Conservation (phyloP, 2,888 invertebrate species). For the Thalpophila matura region DNA sequence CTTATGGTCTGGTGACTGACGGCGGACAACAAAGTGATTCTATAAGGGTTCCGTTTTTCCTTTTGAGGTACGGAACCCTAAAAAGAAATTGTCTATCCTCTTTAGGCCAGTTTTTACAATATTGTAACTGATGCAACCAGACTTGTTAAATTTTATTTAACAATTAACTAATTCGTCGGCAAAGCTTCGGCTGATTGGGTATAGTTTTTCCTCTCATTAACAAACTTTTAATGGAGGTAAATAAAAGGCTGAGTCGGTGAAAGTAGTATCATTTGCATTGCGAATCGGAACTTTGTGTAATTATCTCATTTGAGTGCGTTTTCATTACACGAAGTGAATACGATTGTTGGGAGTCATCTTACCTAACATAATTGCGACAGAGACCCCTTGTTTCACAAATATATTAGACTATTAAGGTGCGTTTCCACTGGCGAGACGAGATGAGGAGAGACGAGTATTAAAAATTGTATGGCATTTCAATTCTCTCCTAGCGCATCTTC, state of each 20-base stretch:
- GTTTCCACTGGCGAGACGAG: too few species aligned
- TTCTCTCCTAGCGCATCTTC: too few species aligned
- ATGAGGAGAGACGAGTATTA: too few species aligned
- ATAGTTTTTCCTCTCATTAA: conserved; percentile 22
- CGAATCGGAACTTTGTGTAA: conserved; percentile 72
- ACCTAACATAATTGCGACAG: neutral
- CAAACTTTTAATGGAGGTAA: neutral
- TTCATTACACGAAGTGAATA: conserved; percentile 22
- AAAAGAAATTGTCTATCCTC: too few species aligned
- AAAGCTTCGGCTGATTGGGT: conserved; percentile 39
- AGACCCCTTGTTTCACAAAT: neutral
- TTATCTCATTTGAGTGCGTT: conserved; percentile 65
- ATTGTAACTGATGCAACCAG: too few species aligned
- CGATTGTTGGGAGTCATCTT: neutral
- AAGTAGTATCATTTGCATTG: conserved; percentile 65
- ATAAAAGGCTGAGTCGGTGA: conserved; percentile 30
- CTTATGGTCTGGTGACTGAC: too few species aligned
- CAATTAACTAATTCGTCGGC: conserved; percentile 15
- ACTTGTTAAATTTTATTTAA: neutral
- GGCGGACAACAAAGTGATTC: too few species aligned
- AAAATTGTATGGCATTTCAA: too few species aligned
- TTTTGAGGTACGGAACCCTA: too few species aligned
- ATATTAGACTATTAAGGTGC: too few species aligned
- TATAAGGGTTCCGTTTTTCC: too few species aligned
- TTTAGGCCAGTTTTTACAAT: too few species aligned